These are phyloP conservation scores for Fringilla coelebs DNA, from an alignment of 2,797 vertebrate species.

Conservation along the genomic window DNA sequence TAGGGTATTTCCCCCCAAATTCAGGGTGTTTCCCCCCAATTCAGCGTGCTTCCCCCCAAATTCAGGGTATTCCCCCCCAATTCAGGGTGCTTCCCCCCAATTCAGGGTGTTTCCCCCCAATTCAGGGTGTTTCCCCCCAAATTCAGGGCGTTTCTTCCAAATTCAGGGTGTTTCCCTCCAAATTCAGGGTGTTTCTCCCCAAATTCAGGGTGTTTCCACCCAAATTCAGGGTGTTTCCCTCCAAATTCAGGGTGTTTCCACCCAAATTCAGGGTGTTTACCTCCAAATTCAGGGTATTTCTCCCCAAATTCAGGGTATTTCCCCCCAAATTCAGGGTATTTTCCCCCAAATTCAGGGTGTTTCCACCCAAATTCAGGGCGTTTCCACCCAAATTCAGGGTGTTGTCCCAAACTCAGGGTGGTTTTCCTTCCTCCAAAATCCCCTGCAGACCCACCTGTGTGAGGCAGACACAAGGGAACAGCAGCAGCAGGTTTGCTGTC, in stretches of 20 bases:
- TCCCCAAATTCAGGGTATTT: background rate
- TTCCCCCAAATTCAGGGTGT: no score
- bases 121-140: no score
- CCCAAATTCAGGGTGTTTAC: background rate
- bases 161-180: no score
- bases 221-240: background rate
- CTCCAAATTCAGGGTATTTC: background rate
- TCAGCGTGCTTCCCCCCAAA: background rate
- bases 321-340: no score
- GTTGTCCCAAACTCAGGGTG: background rate
- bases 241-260: no score
- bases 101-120: no score
- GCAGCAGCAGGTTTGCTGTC: background rate
- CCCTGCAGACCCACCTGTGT: background rate
- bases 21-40: no score
- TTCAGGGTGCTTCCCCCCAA: background rate
- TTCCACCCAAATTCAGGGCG: no score
- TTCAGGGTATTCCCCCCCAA: background rate
- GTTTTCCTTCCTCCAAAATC: background rate
- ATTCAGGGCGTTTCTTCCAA: no score
- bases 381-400: no score
- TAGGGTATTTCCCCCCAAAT: no score
- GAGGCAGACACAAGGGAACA: rapidly evolving
- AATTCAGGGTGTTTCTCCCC: background rate
- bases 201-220: background rate